phyloP scores from a whole-genome alignment of 2,797 vertebrate species.

The Alectoris magna region DNA sequence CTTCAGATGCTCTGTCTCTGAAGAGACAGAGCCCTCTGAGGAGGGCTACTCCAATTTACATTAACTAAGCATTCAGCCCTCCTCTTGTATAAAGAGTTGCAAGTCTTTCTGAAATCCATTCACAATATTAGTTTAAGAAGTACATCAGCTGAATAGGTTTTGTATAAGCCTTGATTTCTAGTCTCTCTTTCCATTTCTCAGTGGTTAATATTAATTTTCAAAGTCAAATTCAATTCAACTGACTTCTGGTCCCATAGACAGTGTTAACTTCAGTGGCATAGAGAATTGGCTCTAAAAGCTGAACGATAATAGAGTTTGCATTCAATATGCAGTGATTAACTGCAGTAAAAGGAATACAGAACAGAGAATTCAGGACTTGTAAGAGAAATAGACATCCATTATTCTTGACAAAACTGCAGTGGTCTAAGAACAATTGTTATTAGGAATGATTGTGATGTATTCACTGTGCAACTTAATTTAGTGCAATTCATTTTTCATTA shows the following conservation, averaged over 20 bases:
- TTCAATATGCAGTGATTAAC: not conserved
- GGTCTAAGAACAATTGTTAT: not conserved
- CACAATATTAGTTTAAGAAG: not conserved
- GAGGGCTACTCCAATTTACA: not conserved
- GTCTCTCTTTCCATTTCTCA: not conserved
- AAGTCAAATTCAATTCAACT: not conserved
- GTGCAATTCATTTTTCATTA: not conserved
- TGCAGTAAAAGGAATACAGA: not conserved
- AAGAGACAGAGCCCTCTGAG: not conserved
- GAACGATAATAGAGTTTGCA: not conserved
- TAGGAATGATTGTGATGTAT: not conserved
- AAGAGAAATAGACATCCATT: not conserved
- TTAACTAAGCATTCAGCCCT: not conserved
- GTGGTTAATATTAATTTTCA: not conserved
- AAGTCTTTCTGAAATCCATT: not conserved
- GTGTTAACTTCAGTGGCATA: not conserved
- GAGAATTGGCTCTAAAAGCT: not conserved
- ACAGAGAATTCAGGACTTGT: not conserved
- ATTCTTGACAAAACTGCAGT: not conserved
- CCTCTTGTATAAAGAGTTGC: not conserved
- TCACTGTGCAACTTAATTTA: not conserved
- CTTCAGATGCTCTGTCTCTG: not conserved
- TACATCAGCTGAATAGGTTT: not conserved
- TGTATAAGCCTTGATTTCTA: not conserved
- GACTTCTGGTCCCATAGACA: not conserved